Evolutionary conservation across 2,888 invertebrate genomes (phyloP).

Genomic region (Cistogaster globosa): DNA sequence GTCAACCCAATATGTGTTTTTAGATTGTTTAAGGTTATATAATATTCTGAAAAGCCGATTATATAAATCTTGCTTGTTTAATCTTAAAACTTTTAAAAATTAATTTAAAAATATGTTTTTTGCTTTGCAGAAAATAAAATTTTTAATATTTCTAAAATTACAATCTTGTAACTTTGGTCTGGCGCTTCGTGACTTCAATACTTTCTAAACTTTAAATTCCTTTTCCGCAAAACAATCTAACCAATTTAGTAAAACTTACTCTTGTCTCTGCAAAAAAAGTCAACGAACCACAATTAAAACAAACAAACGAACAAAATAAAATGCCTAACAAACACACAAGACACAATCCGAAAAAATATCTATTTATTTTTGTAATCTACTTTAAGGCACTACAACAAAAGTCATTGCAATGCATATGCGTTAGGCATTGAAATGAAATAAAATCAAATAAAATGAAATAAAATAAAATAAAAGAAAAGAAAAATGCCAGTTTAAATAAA

Average conservation of each 20-base stretch:
- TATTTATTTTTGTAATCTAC: constrained; percentile 49
- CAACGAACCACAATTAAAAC: constrained; percentile 54
- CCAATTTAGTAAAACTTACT: constrained; percentile 27
- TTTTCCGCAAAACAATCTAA: background rate
- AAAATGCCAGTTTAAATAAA: background rate
- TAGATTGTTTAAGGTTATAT: no score
- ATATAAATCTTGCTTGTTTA: no score
- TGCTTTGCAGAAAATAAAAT: no score
- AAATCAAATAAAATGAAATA: constrained; percentile 12
- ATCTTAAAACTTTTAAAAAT: no score
- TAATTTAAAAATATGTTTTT: no score
- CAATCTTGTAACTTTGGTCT: background rate
- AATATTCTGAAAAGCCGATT: no score
- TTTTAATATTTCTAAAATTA: background rate
- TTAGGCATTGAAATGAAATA: constrained; percentile 57
- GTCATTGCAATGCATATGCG: constrained; percentile 61
- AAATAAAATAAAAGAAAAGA: no score
- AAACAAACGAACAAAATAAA: constrained; percentile 43
- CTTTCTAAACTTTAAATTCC: background rate
- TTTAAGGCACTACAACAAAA: constrained; percentile 58
- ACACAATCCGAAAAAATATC: constrained; percentile 17
- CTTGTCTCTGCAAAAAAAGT: constrained; percentile 37
- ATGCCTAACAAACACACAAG: constrained; percentile 47
- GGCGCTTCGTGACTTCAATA: constrained; percentile 1
- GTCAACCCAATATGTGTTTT: no score